A percentile compares a stretch with the other conserved stretches of the same genome.
These are phyloP conservation scores for Stenolophus ochropezus DNA, from an alignment of 2,888 invertebrate genomes.

Conservation along the genomic window DNA sequence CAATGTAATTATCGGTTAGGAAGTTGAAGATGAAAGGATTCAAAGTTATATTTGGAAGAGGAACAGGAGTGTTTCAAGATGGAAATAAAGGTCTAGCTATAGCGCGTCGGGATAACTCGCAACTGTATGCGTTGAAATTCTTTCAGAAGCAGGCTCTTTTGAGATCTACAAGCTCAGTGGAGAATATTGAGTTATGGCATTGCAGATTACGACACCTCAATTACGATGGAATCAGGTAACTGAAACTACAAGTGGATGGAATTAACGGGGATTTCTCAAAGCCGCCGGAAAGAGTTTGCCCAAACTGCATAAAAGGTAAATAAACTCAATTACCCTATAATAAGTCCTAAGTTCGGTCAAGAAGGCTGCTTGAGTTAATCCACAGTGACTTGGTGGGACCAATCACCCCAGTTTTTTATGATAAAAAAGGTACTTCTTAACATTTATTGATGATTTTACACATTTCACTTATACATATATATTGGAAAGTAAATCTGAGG, in stretches of 20 bases:
- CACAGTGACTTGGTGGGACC: conserved; percentile 65
- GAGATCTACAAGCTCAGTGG: neutral
- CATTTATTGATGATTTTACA: conserved; percentile 66
- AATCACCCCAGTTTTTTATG: conserved; percentile 63
- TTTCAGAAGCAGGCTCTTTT: conserved; percentile 33
- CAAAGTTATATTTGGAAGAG: conserved; percentile 63
- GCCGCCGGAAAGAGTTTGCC: conserved; percentile 37
- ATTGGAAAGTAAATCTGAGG: conserved; percentile 63
- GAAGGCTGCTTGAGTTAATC: conserved; percentile 61
- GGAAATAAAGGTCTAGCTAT: conserved; percentile 58
- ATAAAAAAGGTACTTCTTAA: conserved; percentile 58
- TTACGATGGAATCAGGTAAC: conserved; percentile 49
- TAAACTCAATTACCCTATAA: conserved; percentile 61
- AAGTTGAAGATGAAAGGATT: conserved; percentile 64
- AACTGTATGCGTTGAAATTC: conserved; percentile 60
- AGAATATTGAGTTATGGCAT: conserved; percentile 60
- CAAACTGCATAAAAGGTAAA: conserved; percentile 63
- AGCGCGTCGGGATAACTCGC: conserved; percentile 51
- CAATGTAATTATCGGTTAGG: conserved; percentile 63
- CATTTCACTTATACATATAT: conserved; percentile 62
- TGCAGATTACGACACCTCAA: conserved; percentile 61
- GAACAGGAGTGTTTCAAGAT: conserved; percentile 62
- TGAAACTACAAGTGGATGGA: conserved; percentile 50
- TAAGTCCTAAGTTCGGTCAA: conserved; percentile 59
- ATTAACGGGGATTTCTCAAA: conserved; percentile 44